Percentiles rank a stretch among this genome's conserved stretches.
Evolutionary conservation across 2,113 vertebrate genomes (phyloP).

Genomic region (Tachuris rubrigastra): DNA sequence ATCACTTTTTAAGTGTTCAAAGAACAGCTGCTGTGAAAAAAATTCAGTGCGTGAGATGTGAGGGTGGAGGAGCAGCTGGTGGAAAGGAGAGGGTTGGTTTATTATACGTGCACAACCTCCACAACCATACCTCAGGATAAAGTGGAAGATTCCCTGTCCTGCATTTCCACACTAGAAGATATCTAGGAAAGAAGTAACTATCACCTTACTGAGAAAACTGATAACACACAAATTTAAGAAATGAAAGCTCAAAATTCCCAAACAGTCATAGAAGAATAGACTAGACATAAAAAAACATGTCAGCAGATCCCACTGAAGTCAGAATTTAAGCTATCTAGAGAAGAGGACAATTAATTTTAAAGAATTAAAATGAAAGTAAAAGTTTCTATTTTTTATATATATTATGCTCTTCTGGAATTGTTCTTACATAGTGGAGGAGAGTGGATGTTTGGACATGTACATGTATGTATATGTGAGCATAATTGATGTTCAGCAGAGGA

Average conservation of each 20-base stretch:
- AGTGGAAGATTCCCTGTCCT: not conserved
- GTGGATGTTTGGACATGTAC: rapidly evolving
- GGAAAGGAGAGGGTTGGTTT: not conserved
- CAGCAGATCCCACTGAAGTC: not conserved
- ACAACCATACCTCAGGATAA: not conserved
- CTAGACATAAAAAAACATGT: not conserved
- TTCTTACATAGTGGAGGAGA: not conserved
- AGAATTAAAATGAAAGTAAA: not conserved
- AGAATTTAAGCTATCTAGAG: not conserved
- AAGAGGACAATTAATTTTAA: not conserved
- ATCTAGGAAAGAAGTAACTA: not conserved
- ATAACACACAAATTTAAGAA: not conserved
- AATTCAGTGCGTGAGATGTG: not conserved
- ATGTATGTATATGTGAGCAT: not conserved
- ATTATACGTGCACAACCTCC: not conserved
- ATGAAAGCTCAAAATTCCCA: not conserved
- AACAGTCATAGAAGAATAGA: not conserved
- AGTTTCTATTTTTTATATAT: not conserved
- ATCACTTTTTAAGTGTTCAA: conserved; percentile 60
- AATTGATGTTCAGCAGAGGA: not conserved
- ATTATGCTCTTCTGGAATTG: not conserved
- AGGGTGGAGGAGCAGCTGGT: not conserved
- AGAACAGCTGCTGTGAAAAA: conserved; percentile 44
- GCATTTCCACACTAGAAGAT: not conserved
- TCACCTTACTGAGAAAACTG: not conserved